phyloP scores from a whole-genome alignment of 1,140 invertebrate species.

The Diprion similis region DNA sequence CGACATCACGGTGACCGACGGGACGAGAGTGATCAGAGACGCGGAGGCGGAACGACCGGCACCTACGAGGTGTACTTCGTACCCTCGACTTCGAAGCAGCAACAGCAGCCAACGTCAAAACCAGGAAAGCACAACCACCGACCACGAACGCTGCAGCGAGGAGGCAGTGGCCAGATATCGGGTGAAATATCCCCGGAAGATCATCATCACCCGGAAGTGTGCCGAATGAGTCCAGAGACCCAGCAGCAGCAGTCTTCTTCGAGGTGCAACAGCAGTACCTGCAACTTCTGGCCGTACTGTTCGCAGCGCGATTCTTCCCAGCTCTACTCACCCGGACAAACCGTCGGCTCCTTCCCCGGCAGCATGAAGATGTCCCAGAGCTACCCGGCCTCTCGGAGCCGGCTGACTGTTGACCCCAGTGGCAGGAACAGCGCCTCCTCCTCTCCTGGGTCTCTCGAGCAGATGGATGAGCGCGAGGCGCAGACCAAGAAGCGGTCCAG shows the following conservation, averaged over 20 bases:
- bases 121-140: slow-evolving; percentile 43
- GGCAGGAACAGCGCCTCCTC: slow-evolving; percentile 50
- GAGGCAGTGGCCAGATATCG: slow-evolving; percentile 58
- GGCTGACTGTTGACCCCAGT: slow-evolving; percentile 35
- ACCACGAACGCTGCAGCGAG: slow-evolving; percentile 56
- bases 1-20: slow-evolving; percentile 53
- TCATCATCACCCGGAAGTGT: slow-evolving; percentile 22
- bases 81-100: slow-evolving; percentile 48
- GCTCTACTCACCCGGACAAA: slow-evolving; percentile 49
- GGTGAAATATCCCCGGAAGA: slow-evolving; percentile 29
- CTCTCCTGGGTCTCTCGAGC: slow-evolving; percentile 51
- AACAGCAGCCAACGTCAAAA: slow-evolving; percentile 31
- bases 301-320: slow-evolving; percentile 56
- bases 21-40: slow-evolving; percentile 51
- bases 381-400: slow-evolving; percentile 62
- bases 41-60: slow-evolving; percentile 36
- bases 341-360: slow-evolving; percentile 33
- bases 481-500: slow-evolving; percentile 36
- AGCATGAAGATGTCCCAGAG: slow-evolving; percentile 65
- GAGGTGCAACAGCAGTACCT: slow-evolving; percentile 62
- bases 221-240: slow-evolving; percentile 42
- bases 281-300: slow-evolving; percentile 67
- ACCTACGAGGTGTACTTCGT: slow-evolving; percentile 63
- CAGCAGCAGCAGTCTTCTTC: slow-evolving; percentile 37
- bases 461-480: slow-evolving; percentile 47